phyloP scores from a whole-genome alignment of 2,888 invertebrate species.

The Strigamia crassipes region DNA sequence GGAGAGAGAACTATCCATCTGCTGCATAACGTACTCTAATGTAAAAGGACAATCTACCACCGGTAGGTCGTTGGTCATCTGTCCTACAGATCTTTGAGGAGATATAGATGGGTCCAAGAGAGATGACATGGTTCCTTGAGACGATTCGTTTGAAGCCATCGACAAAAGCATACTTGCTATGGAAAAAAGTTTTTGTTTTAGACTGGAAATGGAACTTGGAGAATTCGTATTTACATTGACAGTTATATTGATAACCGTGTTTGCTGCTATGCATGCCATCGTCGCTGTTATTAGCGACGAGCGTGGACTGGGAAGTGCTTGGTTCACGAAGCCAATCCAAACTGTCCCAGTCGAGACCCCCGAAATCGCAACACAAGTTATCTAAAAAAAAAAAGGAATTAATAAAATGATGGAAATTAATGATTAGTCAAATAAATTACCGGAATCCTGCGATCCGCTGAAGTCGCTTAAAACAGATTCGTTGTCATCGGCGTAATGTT shows the following conservation, averaged over 20 bases:
- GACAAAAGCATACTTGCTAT: background rate
- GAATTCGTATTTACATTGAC: constrained; percentile 24
- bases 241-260: background rate
- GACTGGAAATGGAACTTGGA: background rate
- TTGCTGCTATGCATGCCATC: background rate
- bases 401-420: background rate
- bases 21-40: constrained; percentile 46
- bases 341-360: constrained; percentile 32
- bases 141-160: background rate
- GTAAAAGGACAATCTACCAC: constrained; percentile 37
- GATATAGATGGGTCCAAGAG: constrained; percentile 45
- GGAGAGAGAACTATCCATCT: constrained; percentile 45
- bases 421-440: background rate
- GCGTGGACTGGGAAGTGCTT: background rate
- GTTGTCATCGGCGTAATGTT: constrained; percentile 43
- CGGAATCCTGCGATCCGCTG: constrained; percentile 39
- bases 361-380: constrained; percentile 43
- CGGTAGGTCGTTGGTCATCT: constrained; percentile 21
- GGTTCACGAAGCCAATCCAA: constrained; percentile 46
- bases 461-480: constrained; percentile 45
- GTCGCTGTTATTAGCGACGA: background rate
- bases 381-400: background rate
- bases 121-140: constrained; percentile 44
- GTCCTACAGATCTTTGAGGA: constrained; percentile 29
- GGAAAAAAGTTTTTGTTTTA: background rate